Evolutionary conservation across 2,888 invertebrate genomes (phyloP).

Genomic region (Pyrochroa serraticornis): DNA sequence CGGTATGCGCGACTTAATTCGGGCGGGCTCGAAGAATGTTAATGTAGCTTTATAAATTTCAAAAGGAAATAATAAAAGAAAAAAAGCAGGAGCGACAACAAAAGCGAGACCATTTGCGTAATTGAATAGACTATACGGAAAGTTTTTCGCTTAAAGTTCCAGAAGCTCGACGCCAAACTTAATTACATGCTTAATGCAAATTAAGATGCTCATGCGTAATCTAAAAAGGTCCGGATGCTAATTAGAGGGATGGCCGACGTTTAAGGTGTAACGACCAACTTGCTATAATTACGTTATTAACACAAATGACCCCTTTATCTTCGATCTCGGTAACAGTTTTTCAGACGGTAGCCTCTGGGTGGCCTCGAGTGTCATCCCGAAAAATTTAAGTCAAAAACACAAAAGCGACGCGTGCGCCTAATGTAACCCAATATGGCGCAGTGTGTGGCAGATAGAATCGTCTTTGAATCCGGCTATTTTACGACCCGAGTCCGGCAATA

Average conservation of each 20-base stretch:
- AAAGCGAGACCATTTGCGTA: constrained; percentile 26
- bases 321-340: constrained; percentile 9
- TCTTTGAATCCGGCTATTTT: constrained; percentile 34
- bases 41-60: constrained; percentile 19
- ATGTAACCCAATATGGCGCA: constrained; percentile 43
- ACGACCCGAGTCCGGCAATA: constrained; percentile 38
- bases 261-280: constrained; percentile 16
- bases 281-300: constrained; percentile 26
- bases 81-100: constrained; percentile 16
- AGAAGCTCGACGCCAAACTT: constrained; percentile 13
- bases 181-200: constrained; percentile 25
- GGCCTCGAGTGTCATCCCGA: not conserved
- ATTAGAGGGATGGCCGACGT: constrained; percentile 16
- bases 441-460: constrained; percentile 41
- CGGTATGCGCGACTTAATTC: constrained; percentile 13
- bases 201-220: constrained; percentile 17
- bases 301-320: constrained; percentile 18
- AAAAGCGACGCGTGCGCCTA: constrained; percentile 31
- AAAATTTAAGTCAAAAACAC: not conserved
- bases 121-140: constrained; percentile 24
- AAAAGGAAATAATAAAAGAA: constrained; percentile 19
- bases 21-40: constrained; percentile 10
- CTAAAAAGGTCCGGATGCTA: constrained; percentile 11
- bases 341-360: not conserved
- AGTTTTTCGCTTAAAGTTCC: constrained; percentile 17